These are phyloP conservation scores for Leptatherina wallacei DNA, from an alignment of 2,797 vertebrate species.

Conservation along the genomic window DNA sequence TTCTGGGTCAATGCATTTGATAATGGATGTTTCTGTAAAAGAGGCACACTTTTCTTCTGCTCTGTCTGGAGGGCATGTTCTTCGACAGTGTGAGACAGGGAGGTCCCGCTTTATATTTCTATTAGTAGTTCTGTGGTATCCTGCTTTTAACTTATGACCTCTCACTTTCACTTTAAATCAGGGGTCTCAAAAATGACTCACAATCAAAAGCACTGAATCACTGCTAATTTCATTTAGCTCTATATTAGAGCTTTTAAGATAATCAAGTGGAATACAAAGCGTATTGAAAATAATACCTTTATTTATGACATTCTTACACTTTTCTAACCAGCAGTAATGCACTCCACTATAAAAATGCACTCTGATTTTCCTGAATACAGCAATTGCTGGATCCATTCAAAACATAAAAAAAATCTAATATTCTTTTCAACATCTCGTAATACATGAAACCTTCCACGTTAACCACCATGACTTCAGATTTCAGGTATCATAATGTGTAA, in stretches of 20 bases:
- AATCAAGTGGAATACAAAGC: slow-evolving; percentile 8
- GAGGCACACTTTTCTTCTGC: not conserved
- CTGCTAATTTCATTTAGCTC: slow-evolving; percentile 9
- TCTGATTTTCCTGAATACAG: not conserved
- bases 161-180: slow-evolving; percentile 65
- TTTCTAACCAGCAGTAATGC: not conserved
- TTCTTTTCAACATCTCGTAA: slow-evolving; percentile 18
- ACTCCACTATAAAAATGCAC: not conserved
- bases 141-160: slow-evolving; percentile 34
- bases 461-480: slow-evolving; percentile 47
- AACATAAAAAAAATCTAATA: slow-evolving; percentile 20
- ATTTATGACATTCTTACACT: not conserved
- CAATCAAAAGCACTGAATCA: not conserved
- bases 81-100: slow-evolving; percentile 53
- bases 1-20: slow-evolving; percentile 10
- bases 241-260: not conserved
- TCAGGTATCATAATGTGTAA: slow-evolving; percentile 20
- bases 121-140: slow-evolving; percentile 22
- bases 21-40: not conserved
- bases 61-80: slow-evolving; percentile 35
- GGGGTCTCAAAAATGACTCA: slow-evolving; percentile 64
- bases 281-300: slow-evolving; percentile 10
- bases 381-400: not conserved
- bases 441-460: slow-evolving; percentile 35
- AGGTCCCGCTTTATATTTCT: slow-evolving; percentile 7